Conservation (phyloP, 2,113 vertebrate genomes). For the Pelecanoides urinatrix region DNA sequence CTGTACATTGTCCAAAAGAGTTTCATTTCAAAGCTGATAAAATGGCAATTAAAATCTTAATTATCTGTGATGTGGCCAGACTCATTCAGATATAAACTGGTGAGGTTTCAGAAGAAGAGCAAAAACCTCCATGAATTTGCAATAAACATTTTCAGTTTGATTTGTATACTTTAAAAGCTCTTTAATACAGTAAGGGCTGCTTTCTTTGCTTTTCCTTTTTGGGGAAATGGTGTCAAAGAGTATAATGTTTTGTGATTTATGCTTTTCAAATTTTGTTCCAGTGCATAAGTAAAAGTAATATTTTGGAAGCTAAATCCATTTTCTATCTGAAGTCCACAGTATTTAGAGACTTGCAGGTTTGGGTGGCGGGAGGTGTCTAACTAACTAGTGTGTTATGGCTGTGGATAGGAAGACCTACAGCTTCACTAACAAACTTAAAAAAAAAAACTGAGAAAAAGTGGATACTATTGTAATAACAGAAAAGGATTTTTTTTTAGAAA, state of each 20-base stretch:
- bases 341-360: not conserved
- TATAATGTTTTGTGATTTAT: slow-evolving; percentile 52
- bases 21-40: slow-evolving; percentile 33
- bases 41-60: not conserved
- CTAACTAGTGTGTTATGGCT: not conserved
- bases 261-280: not conserved
- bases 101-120: not conserved
- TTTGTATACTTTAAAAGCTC: not conserved
- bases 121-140: not conserved
- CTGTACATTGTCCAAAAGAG: not conserved
- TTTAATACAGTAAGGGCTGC: not conserved
- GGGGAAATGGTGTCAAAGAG: slow-evolving; percentile 49
- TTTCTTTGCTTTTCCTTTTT: slow-evolving; percentile 59
- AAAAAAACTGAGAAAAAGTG: not conserved
- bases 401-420: not conserved
- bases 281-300: not conserved
- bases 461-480: not conserved
- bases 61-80: not conserved
- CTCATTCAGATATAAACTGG: not conserved
- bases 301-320: slow-evolving; percentile 22
- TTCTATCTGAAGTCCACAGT: not conserved
- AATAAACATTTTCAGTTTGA: not conserved
- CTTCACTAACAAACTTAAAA: not conserved
- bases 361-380: not conserved
- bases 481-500: not conserved